Evolutionary conservation across 2,113 vertebrate species (phyloP), one percentile per base, ranked within the genome.

Genomic region (Aldabrachelys gigantea): DNA sequence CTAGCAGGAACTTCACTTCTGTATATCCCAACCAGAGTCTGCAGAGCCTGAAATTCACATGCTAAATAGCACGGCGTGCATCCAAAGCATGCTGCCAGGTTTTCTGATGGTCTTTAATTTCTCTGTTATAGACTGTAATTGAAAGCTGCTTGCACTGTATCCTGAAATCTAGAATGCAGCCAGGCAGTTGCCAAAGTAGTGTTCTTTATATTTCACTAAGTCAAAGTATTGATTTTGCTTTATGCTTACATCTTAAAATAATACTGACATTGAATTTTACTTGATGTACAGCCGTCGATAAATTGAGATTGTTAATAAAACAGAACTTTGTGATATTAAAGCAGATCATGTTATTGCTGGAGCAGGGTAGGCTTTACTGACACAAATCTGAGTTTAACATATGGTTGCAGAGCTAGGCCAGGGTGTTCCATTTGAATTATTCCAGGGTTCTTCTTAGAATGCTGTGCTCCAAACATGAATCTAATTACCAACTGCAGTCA

Each of bases 401-500:
- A 98, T 92, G 97, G 97, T 97, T 96, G 89, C 90, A 98, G 97
- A 97, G 97, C 93, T 95, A 97, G 98, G 97, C 97, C 95, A 96
- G 94, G 72, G 89, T 97, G 96, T 97, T 97, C 94, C 95, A 31
- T 97, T 93, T 98, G 97, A 98, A 97, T 98, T 97, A 98, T 98
- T 98, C 90, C 91, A 96, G 92, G 85, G 95, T 98, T 97, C 93
- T 94, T 88, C 22, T 24, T 91, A 96, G 84, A 97, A 97, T 93
- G 87, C 95, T 93, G 93, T 95, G 96, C 93, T 98, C 97, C 96
- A 96, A 98, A 98, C 97, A 91, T 96, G 98, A 98, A 98, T 98
- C 98, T 98, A 98, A 98, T 98, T 98, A 98, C 96, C 94, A 97
- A 93, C 95, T 95, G 97, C 97, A 98, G 97, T 96, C 98, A 98